phyloP scores from a whole-genome alignment of 2,888 invertebrate genomes.

The Dorcus parallelipipedus region DNA sequence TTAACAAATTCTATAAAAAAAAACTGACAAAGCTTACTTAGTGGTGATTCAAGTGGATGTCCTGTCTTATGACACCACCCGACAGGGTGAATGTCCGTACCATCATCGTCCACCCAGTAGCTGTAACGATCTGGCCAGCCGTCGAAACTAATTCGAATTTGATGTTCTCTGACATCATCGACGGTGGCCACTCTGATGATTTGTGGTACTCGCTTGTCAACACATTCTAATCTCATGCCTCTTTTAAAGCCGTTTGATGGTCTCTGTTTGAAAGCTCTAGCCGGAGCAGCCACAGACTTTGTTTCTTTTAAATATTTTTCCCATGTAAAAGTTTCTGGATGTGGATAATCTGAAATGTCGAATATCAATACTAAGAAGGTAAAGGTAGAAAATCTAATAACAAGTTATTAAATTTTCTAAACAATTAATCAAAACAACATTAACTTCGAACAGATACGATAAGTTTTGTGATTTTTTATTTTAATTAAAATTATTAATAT shows the following conservation, averaged over 20 bases:
- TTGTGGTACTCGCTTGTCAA: conserved; percentile 78
- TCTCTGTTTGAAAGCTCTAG: conserved; percentile 77
- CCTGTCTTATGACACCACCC: conserved; percentile 89
- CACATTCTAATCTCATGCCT: conserved; percentile 85
- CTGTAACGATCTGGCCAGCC: conserved; percentile 84
- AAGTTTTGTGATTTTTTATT: no score
- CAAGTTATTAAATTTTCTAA: no score
- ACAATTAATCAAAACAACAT: no score
- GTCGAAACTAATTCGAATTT: conserved; percentile 78
- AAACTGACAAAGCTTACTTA: conserved; percentile 57
- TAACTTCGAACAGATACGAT: no score
- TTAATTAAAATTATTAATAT: no score
- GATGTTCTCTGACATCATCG: conserved; percentile 70
- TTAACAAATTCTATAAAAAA: not conserved
- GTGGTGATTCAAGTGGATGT: conserved; percentile 81
- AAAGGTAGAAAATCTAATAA: no score
- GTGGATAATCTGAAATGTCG: conserved; percentile 59
- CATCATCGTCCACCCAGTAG: conserved; percentile 89
- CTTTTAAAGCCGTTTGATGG: conserved; percentile 74
- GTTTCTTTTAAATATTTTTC: conserved; percentile 75
- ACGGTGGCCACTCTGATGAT: conserved; percentile 84
- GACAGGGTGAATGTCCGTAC: conserved; percentile 84
- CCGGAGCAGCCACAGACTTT: conserved; percentile 71
- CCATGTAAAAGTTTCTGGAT: conserved; percentile 77
- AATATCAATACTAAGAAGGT: no score